Base-by-base conservation (phyloP, 2,888 invertebrate species). In the Synanthedon myopaeformis region DNA sequence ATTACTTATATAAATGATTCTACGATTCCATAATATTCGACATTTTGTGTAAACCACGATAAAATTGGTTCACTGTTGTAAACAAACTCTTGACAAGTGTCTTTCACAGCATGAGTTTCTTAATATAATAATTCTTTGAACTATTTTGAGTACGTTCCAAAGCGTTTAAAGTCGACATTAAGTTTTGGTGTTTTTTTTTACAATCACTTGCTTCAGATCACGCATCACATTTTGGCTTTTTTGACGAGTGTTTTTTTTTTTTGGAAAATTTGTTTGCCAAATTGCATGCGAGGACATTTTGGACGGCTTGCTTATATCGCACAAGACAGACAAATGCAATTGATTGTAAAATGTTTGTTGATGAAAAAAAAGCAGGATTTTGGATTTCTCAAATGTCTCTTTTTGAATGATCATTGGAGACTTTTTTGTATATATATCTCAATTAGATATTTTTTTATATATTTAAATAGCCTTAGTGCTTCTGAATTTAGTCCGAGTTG, bases 141-240 rank as follows among this genome's bases (percentile, higher is more conserved):
- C 42, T 14, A 55, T 51, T 59, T 57, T 56, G 51, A 57, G 28
- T 28, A 58, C 58, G 55, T 65, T 67, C 69, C 66, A 64, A 74
- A 74, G 85, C 83, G 84, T 83, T 82, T 82, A 79, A n/a, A n/a
- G 79, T 79, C 74, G 60, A 63, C 73, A 72, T 69, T 62, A 67
- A 67, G 57, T 51, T 61, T 58, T 65, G 19, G 66, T 61, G 61
- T 59, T 69, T 66, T 71, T 70, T 69, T 69, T 54, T 79, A 74
- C 72, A 72, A 72, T 71, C 72, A 75, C 74, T 79, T 68, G 79
- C 77, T 80, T 79, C 61, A 53, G 64, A 61, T 58, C 61, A 73
- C 74, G 69, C 72, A 65, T 51, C 58, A 60, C 58, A 62, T 58
- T 59, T 61, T 61, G 62, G 59, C 60, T 61, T 59, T 61, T 69